A percentile compares a stretch with the other conserved stretches of the same genome.
These are phyloP conservation scores for Parelbella ahira DNA, from an alignment of 2,888 invertebrate genomes.

Conservation along the genomic window DNA sequence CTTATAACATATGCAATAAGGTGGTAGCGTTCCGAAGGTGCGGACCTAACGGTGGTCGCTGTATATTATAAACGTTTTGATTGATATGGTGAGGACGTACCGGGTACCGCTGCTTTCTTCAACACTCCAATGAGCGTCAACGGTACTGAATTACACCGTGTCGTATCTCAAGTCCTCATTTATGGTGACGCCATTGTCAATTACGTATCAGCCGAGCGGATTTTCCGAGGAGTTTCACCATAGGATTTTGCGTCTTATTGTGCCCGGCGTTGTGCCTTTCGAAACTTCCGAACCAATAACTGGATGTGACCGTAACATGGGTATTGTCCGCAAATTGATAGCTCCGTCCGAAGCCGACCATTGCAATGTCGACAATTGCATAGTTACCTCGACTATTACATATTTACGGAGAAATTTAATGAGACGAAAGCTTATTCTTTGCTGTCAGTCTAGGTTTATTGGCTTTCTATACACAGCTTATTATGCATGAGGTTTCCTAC, in stretches of 20 bases:
- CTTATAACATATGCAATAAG: conserved; percentile 46
- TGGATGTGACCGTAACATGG: conserved; percentile 30
- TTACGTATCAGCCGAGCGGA: conserved; percentile 43
- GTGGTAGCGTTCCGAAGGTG: conserved; percentile 28
- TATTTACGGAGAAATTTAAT: conserved; percentile 59
- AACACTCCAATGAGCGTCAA: conserved; percentile 69
- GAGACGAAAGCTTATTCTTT: conserved; percentile 28
- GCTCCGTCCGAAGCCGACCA: conserved; percentile 46
- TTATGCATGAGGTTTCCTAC: no score
- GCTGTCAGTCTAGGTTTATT: no score
- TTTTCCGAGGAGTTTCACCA: conserved; percentile 31
- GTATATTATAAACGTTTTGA: conserved; percentile 71
- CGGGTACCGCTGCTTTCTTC: conserved; percentile 67
- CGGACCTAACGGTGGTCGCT: conserved; percentile 37
- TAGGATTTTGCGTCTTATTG: conserved; percentile 33
- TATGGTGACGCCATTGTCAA: conserved; percentile 68
- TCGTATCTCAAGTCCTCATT: conserved; percentile 64
- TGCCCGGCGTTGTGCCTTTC: no score
- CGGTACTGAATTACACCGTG: conserved; percentile 74
- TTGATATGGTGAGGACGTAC: conserved; percentile 74
- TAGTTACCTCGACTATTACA: conserved; percentile 29
- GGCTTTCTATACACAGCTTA: no score
- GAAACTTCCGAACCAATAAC: conserved; percentile 18
- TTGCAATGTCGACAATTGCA: conserved; percentile 42
- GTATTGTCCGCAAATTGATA: conserved; percentile 64